Evolutionary conservation across 2,888 invertebrate genomes (phyloP).

Genomic region (Drosophila tanythrix): DNA sequence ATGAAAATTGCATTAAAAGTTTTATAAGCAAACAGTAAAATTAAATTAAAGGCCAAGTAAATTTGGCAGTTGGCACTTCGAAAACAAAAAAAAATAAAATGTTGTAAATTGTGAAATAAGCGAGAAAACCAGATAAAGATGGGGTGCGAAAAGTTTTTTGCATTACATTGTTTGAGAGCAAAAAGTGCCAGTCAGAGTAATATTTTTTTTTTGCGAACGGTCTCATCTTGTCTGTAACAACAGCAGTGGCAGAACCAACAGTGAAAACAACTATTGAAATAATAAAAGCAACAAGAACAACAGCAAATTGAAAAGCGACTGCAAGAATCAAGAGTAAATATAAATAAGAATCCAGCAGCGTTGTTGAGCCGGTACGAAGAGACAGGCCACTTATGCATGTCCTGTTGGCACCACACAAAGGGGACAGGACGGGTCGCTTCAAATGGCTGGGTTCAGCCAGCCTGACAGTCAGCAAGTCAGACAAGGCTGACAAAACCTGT

Average conservation of each 20-base stretch:
- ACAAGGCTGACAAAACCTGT: slow-evolving; percentile 54
- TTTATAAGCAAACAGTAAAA: slow-evolving; percentile 16
- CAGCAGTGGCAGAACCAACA: slow-evolving; percentile 17
- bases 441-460: slow-evolving; percentile 5
- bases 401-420: slow-evolving; percentile 67
- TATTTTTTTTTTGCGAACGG: slow-evolving; percentile 33
- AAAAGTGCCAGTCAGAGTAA: slow-evolving; percentile 42
- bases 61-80: slow-evolving; percentile 50
- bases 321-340: slow-evolving; percentile 78
- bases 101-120: slow-evolving; percentile 18
- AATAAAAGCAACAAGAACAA: slow-evolving; percentile 24
- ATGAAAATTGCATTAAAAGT: slow-evolving; percentile 54
- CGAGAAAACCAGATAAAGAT: not conserved
- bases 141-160: slow-evolving; percentile 43
- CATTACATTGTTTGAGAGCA: slow-evolving; percentile 57
- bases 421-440: slow-evolving; percentile 21
- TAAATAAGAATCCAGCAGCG: slow-evolving; percentile 72
- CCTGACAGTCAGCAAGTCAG: slow-evolving; percentile 20
- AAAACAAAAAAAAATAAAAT: slow-evolving; percentile 21
- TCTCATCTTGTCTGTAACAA: slow-evolving; percentile 57
- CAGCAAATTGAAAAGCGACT: slow-evolving; percentile 36
- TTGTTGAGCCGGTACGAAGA: slow-evolving; percentile 55
- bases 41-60: slow-evolving; percentile 57
- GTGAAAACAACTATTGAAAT: slow-evolving; percentile 36
- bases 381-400: slow-evolving; percentile 80